These are phyloP conservation scores for Chrysolophus pictus DNA, from an alignment of 2,797 vertebrate species.

Conservation along the genomic window DNA sequence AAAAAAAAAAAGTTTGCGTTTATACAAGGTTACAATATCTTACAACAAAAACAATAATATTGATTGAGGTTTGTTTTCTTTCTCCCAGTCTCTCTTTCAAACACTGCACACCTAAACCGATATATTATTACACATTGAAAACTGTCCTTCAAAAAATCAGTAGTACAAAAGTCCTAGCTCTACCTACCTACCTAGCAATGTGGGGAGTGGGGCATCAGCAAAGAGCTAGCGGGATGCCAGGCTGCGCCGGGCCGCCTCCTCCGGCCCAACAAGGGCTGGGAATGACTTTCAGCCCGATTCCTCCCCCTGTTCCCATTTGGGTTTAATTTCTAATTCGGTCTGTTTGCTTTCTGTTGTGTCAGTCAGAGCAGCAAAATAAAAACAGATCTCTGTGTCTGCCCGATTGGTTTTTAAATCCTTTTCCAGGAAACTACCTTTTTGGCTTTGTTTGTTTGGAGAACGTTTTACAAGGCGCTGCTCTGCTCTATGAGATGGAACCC, in stretches of 20 bases:
- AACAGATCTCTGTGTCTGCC: neutral
- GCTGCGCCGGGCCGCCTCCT: neutral
- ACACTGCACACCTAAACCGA: constrained; percentile 78
- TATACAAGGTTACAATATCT: constrained; percentile 83
- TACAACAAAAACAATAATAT: constrained; percentile 76
- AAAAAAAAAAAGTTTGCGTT: constrained; percentile 61
- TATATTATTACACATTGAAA: constrained; percentile 76
- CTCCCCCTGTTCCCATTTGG: constrained; percentile 22
- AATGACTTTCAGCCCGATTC: neutral
- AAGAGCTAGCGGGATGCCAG: neutral
- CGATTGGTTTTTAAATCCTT: constrained; percentile 51
- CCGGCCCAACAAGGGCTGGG: neutral
- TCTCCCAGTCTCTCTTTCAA: constrained; percentile 68
- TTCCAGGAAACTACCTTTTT: constrained; percentile 62
- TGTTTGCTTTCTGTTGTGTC: constrained; percentile 57
- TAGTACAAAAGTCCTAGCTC: constrained; percentile 84
- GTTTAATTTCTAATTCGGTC: constrained; percentile 22
- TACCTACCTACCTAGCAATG: constrained; percentile 62
- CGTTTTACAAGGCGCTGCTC: constrained; percentile 28
- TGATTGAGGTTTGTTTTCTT: constrained; percentile 78
- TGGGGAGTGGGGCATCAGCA: neutral
- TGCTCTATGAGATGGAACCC: neutral
- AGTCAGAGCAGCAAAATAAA: constrained; percentile 45
- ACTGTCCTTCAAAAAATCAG: constrained; percentile 83
- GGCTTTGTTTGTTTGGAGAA: constrained; percentile 48